Base-by-base conservation (phyloP, 2,888 invertebrate genomes). In the Drosophila colorata region DNA sequence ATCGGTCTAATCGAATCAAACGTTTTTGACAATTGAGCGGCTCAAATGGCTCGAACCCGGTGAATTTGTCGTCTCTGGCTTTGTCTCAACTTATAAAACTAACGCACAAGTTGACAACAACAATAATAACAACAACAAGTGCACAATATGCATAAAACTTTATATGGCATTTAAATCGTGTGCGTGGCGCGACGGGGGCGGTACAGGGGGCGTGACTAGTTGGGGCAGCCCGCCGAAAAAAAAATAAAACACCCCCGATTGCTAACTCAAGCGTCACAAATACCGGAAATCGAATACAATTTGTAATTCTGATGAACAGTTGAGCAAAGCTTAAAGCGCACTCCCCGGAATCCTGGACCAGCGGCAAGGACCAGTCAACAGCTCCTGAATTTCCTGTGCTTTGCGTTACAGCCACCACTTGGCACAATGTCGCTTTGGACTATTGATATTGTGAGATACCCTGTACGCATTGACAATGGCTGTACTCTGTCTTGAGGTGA, bases 241-340 rank as follows among this genome's bases (percentile, higher is more conserved):
- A 40, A 8, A 35, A 7, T 46, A 35, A 13, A 52, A 31, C 33
- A n/a, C 9, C 18, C 35, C 16, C 79, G 80, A 68, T 76, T 85
- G 90, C 86, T 90, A 90, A 88, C 80, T 90, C 84, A 88, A 83
- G 90, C 89, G 79, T 88, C 80, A 80, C 89, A 90, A 90, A 89
- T 89, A 78, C 90, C 90, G 90, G 90, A 90, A 90, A 90, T 90
- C 90, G 90, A 90, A 90, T 83, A 89, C 88, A 90, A 90, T 90
- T 90, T 90, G 90, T 88, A 90, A 90, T 90, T 90, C 86, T 84
- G 86, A 90, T 90, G 83, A 81, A 89, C 88, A 84, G 75, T 84
- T 71, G 85, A 74, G 71, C 78, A 70, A 69, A 83, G 88, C 88
- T 86, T 82, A 63, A 86, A 64, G 52, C 80, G 48, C 57, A 47